A percentile compares a stretch with the other conserved stretches of the same genome.
Evolutionary conservation across 2,113 vertebrate genomes (phyloP).

Genomic region (Clarias magur): DNA sequence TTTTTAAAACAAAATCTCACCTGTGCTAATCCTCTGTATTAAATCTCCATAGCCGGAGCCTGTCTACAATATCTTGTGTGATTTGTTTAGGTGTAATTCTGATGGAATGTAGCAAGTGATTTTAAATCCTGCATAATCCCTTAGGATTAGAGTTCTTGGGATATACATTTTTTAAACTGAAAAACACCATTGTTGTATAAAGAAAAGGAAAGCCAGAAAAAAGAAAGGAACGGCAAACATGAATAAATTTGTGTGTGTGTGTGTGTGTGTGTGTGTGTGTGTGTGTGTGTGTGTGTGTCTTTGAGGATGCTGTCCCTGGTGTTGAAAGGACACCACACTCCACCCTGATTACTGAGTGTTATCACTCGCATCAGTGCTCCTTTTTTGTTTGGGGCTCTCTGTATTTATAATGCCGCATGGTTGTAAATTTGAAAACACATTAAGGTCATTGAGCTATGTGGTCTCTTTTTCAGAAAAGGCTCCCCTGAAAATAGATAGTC

Average conservation of each 20-base stretch:
- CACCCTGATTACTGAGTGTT: background rate
- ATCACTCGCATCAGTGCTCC: background rate
- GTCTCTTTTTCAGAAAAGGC: slow-evolving; percentile 11
- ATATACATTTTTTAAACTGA: slow-evolving; percentile 29
- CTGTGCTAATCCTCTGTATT: background rate
- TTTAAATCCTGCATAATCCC: slow-evolving; percentile 47
- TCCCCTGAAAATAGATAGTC: background rate
- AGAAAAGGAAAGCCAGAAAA: background rate
- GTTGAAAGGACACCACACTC: slow-evolving; percentile 11
- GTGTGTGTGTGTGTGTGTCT: no score
- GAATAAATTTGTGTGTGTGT: no score
- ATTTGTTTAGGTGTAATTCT: slow-evolving; percentile 35
- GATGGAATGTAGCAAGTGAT: slow-evolving; percentile 6
- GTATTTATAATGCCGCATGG: background rate
- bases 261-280: no score
- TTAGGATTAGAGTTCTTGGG: slow-evolving; percentile 39
- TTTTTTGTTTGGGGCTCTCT: background rate
- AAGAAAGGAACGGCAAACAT: slow-evolving; percentile 56
- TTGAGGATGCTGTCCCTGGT: slow-evolving; percentile 24
- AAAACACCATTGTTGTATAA: background rate
- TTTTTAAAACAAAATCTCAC: background rate
- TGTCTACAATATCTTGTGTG: slow-evolving; percentile 15
- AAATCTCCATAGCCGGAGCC: slow-evolving; percentile 25
- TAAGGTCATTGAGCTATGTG: background rate
- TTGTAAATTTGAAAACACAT: background rate